Percentiles rank a stretch among this genome's conserved stretches.
Evolutionary conservation across 2,113 vertebrate genomes (phyloP).

Genomic region (Excalfactoria chinensis): DNA sequence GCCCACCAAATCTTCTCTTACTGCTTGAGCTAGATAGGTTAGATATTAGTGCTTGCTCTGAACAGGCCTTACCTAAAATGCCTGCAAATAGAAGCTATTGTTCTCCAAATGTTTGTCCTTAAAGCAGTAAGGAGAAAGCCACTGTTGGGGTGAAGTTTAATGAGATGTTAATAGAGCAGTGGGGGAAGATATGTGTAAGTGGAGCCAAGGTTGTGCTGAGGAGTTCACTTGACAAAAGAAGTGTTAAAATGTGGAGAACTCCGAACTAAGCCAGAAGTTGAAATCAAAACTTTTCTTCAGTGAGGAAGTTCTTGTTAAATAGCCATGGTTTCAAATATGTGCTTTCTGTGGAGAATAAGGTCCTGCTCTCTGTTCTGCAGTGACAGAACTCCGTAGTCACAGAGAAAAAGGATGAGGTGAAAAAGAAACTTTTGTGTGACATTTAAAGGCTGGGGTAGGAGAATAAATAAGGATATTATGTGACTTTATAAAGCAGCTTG

Average conservation of each 20-base stretch:
- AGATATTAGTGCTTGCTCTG: not conserved
- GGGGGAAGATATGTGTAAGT: not conserved
- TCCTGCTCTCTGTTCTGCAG: not conserved
- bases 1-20: not conserved
- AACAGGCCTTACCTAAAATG: not conserved
- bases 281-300: not conserved
- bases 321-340: not conserved
- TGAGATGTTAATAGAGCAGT: not conserved
- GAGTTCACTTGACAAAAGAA: not conserved
- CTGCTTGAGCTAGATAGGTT: not conserved
- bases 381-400: not conserved
- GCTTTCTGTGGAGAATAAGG: not conserved
- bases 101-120: not conserved
- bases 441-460: not conserved
- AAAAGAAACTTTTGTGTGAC: not conserved
- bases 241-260: not conserved
- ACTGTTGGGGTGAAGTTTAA: not conserved
- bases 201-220: not conserved
- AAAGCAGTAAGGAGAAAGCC: not conserved
- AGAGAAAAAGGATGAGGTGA: not conserved
- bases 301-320: not conserved
- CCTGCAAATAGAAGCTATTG: not conserved
- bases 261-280: not conserved
- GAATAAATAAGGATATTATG: not conserved
- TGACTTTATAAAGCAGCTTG: not conserved